Evolutionary conservation across 2,797 vertebrate species (phyloP).

Genomic region (Platalea minor): DNA sequence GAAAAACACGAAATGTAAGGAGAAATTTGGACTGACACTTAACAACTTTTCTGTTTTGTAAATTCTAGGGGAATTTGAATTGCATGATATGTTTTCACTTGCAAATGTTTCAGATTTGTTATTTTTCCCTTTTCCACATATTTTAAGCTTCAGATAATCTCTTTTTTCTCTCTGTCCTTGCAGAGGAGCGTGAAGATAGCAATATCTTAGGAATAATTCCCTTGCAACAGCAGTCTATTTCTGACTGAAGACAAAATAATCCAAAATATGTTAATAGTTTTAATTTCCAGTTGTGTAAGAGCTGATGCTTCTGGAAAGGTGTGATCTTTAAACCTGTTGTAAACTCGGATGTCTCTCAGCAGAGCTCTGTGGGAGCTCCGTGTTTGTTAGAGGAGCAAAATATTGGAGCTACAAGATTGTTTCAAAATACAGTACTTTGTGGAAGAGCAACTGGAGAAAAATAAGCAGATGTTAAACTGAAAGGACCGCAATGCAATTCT

Average conservation of each 20-base stretch:
- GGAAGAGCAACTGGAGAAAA: neutral
- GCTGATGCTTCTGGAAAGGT: neutral
- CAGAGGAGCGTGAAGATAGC: neutral
- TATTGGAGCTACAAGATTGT: neutral
- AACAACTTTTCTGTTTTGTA: neutral
- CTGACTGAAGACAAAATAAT: neutral
- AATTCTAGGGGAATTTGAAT: conserved; percentile 34
- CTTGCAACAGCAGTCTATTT: neutral
- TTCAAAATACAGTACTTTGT: neutral
- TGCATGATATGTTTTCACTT: conserved; percentile 34
- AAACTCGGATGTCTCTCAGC: neutral
- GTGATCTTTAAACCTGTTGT: neutral
- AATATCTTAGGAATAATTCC: neutral
- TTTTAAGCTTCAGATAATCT: neutral
- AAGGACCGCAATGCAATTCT: neutral
- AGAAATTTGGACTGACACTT: neutral
- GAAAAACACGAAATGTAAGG: neutral
- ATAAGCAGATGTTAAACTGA: neutral
- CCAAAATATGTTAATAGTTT: neutral
- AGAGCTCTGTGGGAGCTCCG: neutral
- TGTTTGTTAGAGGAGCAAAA: neutral
- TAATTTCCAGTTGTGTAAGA: neutral
- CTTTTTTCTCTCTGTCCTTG: neutral
- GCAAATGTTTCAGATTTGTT: conserved; percentile 35
- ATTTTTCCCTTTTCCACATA: neutral